Evolutionary conservation across 2,797 vertebrate genomes (phyloP).

Genomic region (Amblyopsis hoosieri): DNA sequence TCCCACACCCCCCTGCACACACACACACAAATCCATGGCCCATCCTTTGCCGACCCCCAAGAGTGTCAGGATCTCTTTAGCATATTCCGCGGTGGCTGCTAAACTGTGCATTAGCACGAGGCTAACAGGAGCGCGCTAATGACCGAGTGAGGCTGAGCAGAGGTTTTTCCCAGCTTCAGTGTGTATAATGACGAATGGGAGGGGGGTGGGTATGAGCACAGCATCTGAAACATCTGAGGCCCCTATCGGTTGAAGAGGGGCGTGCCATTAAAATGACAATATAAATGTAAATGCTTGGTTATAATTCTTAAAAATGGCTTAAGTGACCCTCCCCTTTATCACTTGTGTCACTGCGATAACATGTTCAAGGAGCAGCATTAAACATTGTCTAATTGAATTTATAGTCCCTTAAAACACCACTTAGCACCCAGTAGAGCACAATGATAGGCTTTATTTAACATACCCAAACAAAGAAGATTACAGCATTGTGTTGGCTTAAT

Average conservation of each 20-base stretch:
- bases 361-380: conserved; percentile 69
- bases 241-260: conserved; percentile 61
- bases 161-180: conserved; percentile 49
- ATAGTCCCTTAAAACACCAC: conserved; percentile 83
- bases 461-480: conserved; percentile 80
- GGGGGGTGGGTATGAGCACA: conserved; percentile 72
- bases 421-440: conserved; percentile 75
- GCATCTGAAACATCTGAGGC: conserved; percentile 86
- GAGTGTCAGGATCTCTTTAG: conserved; percentile 86
- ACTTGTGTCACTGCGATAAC: conserved; percentile 64
- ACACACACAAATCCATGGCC: conserved; percentile 50
- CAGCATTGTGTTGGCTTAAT: conserved; percentile 72
- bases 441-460: conserved; percentile 83
- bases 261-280: conserved; percentile 83
- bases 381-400: conserved; percentile 84
- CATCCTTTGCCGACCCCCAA: conserved; percentile 77
- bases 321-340: conserved; percentile 48
- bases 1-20: conserved; percentile 16
- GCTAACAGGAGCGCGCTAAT: conserved; percentile 74
- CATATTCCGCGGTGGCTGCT: conserved; percentile 83
- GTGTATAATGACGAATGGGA: conserved; percentile 74
- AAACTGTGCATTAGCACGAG: conserved; percentile 85
- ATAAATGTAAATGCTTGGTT: conserved; percentile 86
- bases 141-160: conserved; percentile 47
- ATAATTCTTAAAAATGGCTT: conserved; percentile 82